Evolutionary conservation across 2,888 invertebrate genomes (phyloP), one percentile per base, ranked within the genome.

Genomic region (Archaeoteleia sp.): DNA sequence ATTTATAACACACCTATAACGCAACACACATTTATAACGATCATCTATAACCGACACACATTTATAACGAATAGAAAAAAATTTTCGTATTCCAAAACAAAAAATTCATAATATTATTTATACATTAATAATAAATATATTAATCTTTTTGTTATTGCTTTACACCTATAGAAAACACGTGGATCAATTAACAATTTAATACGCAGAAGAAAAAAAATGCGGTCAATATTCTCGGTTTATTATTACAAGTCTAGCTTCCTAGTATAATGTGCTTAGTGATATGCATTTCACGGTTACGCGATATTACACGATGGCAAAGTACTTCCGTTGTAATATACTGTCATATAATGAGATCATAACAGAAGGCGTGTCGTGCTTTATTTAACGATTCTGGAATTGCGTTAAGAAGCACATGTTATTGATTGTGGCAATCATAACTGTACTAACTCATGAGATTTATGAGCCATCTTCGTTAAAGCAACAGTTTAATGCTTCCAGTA

Each of bases 371-470:
- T 49, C 45, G 55, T 39, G 30, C 23, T 65, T 57, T 48, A 58
- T 46, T 58, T 46, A 46, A 65, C 46, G 51, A 65, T 65, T 65
- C 42, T 51, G 42, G 39, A 53, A 53, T 46, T 42, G 48, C 53
- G 46, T 53, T 53, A 48, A 58, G 29, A 46, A 53, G 53, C 65
- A 14, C 27, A 29, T 15, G 27, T 58, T 66, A 58, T 66, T 58
- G 65, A 66, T 66, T 42, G 42, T 42, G 8, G 51, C 34, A 57
- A 65, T 65, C 46, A 58, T 65, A 65, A 65, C 65, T 65, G 65
- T 65, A 65, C 29, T 32, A 9, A n/a, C 37, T 37, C 5, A 2
- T 29, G 30, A 32, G 51, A 54, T 46, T 61, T 53, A 40, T 25
- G 29, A 43, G 9, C 42, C n/a, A 25, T 8, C 17, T 20, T 42